Evolutionary conservation across 2,797 vertebrate species (phyloP), one percentile per base, ranked within the genome.

Genomic region (Champsocephalus esox): DNA sequence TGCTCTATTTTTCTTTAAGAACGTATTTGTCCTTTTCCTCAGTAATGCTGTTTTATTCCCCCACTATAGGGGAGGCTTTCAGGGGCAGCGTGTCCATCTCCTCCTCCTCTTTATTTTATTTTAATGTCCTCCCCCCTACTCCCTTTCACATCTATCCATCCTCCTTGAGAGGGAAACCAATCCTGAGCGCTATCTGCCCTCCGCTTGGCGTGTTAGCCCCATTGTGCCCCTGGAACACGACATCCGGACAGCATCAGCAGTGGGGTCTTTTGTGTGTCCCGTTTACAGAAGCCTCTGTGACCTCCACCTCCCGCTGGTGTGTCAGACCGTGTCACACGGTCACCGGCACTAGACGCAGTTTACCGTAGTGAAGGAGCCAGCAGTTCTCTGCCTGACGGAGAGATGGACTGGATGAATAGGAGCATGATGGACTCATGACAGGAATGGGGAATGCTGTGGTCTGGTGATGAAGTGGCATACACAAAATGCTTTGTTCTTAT

Each of bases 241-340:
- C 92, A 92, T 93, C 88, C 87, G 87, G 86, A 85, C 83, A 68
- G 86, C 87, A 87, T 87, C 86, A 86, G 86, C 80, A 78, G 73
- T 16, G 8, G 66, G 58, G 71, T 74, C 86, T 82, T 89, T 91
- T 88, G 90, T 90, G 80, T 89, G 83, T 65, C 54, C 68, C 78
- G 21, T 89, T 87, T 93, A 84, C 87, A 86, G 85, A 81, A 90
- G 85, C 80, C 86, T 82, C 68, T 75, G 75, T 85, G 86, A 87
- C 87, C 90, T 85, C 70, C 75, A 83, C 77, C 87, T 82, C 88
- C 87, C 14, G 70, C 86, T 88, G 89, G 87, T 83, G 80, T 90
- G 88, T 90, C 87, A 85, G 81, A 84, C 69, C 80, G 71, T 90
- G 88, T 89, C 88, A 80, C 85, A 88, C 78, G 66, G 85, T 84